These are phyloP conservation scores for Ia io DNA, from an alignment of 2,113 vertebrate species.

Conservation along the genomic window DNA sequence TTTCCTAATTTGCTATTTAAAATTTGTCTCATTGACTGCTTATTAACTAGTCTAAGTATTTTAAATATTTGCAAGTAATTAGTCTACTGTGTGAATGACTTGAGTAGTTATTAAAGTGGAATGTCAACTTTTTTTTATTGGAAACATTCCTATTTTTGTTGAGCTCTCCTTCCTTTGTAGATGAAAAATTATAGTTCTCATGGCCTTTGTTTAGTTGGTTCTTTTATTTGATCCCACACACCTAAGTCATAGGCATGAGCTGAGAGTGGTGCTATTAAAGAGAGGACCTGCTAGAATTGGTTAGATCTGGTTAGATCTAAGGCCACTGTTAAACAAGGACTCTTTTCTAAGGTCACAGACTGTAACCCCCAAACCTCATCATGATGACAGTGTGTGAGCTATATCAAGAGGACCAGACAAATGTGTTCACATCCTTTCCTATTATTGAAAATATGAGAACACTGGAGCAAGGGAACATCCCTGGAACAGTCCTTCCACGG, in stretches of 20 bases:
- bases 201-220: slow-evolving; percentile 1
- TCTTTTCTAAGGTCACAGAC: neutral
- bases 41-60: slow-evolving; percentile 61
- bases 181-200: neutral
- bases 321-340: neutral
- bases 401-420: neutral
- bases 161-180: neutral
- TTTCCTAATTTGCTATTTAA: slow-evolving; percentile 53
- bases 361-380: neutral
- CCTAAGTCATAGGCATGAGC: neutral
- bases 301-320: neutral
- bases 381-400: neutral
- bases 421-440: neutral
- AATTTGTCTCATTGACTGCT: slow-evolving; percentile 52
- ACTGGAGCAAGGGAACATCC: neutral
- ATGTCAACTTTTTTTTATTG: slow-evolving; percentile 33
- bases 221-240: neutral
- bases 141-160: slow-evolving; percentile 38
- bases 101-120: slow-evolving; percentile 46
- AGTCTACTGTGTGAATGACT: slow-evolving; percentile 12
- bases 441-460: neutral
- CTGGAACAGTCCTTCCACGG: neutral
- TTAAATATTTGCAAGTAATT: slow-evolving; percentile 66
- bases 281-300: neutral
- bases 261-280: neutral